Evolutionary conservation across 2,888 invertebrate genomes (phyloP).

Genomic region (Diabrotica balteata): DNA sequence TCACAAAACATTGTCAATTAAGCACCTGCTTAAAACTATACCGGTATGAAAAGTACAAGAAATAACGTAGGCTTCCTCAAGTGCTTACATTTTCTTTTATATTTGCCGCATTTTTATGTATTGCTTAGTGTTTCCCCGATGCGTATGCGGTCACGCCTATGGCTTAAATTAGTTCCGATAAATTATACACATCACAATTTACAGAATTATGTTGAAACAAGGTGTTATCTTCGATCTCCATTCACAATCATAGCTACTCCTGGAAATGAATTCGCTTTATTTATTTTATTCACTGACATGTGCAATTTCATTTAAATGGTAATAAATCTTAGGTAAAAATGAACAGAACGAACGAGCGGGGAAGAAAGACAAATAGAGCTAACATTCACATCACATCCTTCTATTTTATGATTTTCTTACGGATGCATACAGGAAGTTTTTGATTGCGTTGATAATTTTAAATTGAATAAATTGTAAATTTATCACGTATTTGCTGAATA

Average conservation of each 20-base stretch:
- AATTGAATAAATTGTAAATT: constrained; percentile 17
- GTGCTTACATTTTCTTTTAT: too few relatives aligned
- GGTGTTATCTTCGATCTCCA: constrained; percentile 22
- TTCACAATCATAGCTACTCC: constrained; percentile 21
- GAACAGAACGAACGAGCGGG: constrained; percentile 4
- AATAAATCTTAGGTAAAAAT: constrained; percentile 40
- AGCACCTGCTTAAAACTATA: too few relatives aligned
- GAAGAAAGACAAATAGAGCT: neutral
- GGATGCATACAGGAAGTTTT: constrained; percentile 22
- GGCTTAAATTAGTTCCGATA: constrained; percentile 18
- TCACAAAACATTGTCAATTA: too few relatives aligned
- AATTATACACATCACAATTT: constrained; percentile 20
- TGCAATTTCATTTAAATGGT: constrained; percentile 50
- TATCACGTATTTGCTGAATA: neutral
- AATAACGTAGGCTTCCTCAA: too few relatives aligned
- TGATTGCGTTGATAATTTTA: constrained; percentile 23
- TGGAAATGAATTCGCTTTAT: constrained; percentile 39
- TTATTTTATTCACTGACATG: constrained; percentile 49
- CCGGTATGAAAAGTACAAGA: too few relatives aligned
- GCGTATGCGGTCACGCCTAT: neutral
- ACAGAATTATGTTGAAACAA: constrained; percentile 31
- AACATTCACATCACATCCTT: constrained; percentile 4
- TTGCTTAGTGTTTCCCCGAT: too few relatives aligned
- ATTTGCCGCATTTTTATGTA: too few relatives aligned
- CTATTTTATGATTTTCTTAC: constrained; percentile 1